Conservation (phyloP, 2,888 invertebrate genomes). For the Pollenia labialis region DNA sequence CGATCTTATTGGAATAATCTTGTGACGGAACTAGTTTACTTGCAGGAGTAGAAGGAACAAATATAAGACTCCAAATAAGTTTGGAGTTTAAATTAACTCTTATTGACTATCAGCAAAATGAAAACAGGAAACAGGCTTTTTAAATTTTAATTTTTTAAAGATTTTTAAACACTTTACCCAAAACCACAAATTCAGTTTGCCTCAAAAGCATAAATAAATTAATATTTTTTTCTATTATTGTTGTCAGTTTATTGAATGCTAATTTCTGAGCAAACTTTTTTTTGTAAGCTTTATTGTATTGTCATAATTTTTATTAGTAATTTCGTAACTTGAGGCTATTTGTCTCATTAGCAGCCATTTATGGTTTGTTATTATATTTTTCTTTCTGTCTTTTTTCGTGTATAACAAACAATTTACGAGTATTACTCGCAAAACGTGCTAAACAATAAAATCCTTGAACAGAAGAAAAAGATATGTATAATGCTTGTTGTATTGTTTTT, state of each 20-base stretch:
- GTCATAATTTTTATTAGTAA: slow-evolving; percentile 56
- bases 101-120: no score
- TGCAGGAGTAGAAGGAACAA: no score
- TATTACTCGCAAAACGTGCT: slow-evolving; percentile 31
- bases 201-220: background rate
- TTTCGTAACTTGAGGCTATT: slow-evolving; percentile 54
- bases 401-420: slow-evolving; percentile 18
- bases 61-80: no score
- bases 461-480: slow-evolving; percentile 16
- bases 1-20: no score
- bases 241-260: slow-evolving; percentile 28
- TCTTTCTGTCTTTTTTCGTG: slow-evolving; percentile 24
- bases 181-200: no score
- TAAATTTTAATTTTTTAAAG: no score
- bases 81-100: no score
- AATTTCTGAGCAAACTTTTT: background rate
- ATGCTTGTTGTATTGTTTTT: slow-evolving; percentile 45
- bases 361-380: slow-evolving; percentile 45
- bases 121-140: no score
- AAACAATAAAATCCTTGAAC: slow-evolving; percentile 51
- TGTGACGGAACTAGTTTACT: no score
- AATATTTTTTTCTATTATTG: slow-evolving; percentile 4
- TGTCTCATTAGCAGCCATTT: slow-evolving; percentile 73
- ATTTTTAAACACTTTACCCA: no score
- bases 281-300: slow-evolving; percentile 5